These are phyloP conservation scores for Heterodera carotae DNA, from an alignment of 1,140 invertebrate species.

Conservation along the genomic window DNA sequence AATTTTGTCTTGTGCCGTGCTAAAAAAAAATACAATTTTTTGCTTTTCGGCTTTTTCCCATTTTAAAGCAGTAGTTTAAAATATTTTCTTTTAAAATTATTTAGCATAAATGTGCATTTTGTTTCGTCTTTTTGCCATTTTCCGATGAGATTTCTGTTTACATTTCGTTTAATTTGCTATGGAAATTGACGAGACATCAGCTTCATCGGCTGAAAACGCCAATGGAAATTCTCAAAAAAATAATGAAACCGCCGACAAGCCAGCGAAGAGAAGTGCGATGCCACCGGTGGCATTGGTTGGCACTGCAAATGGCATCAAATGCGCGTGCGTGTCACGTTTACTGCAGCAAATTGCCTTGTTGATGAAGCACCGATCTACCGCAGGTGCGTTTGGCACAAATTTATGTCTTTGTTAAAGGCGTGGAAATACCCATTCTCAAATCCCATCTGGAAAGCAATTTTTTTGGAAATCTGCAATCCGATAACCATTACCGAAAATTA, in stretches of 20 bases:
- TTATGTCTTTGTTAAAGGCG: no score
- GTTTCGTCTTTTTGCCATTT: neutral
- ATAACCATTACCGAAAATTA: no score
- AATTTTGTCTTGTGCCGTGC: no score
- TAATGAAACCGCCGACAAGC: neutral
- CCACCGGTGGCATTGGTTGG: neutral
- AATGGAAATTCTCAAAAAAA: neutral
- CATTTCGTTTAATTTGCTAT: neutral
- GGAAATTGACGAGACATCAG: neutral
- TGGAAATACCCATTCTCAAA: no score
- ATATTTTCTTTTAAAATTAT: no score
- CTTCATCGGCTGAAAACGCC: neutral
- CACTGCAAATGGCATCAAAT: constrained; percentile 13
- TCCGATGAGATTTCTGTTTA: neutral
- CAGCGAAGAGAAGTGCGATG: constrained; percentile 7
- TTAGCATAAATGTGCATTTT: no score
- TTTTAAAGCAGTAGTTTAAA: no score
- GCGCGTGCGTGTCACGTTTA: constrained; percentile 43
- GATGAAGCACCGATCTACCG: constrained; percentile 16
- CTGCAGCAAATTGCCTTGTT: constrained; percentile 42
- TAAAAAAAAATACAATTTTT: no score
- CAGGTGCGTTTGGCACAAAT: neutral
- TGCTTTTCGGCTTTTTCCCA: no score
- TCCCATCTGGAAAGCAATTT: no score
- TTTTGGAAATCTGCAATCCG: no score